Evolutionary conservation across 2,113 vertebrate genomes (phyloP).

Genomic region (Aspiorhynchus laticeps): DNA sequence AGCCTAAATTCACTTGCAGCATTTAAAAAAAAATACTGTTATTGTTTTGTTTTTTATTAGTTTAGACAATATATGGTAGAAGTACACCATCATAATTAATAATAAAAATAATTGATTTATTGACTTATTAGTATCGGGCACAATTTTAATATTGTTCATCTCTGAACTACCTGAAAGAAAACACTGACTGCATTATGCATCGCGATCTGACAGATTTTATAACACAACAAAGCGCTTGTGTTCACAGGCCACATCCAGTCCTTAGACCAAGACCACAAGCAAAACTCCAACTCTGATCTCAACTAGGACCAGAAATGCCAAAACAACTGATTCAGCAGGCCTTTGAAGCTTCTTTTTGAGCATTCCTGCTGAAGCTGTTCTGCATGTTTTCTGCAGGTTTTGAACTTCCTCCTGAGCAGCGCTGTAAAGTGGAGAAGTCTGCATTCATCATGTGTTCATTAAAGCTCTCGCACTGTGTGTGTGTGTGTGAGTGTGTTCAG

Average conservation of each 20-base stretch:
- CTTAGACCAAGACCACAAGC: neutral
- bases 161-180: neutral
- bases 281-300: neutral
- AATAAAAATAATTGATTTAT: no score
- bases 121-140: no score
- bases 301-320: no score
- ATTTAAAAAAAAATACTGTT: no score
- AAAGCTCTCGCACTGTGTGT: slow-evolving; percentile 26
- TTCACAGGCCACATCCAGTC: neutral
- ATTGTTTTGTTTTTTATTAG: no score
- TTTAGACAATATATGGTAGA: no score
- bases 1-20: no score
- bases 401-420: neutral
- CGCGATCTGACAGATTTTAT: neutral
- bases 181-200: neutral
- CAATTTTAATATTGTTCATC: no score
- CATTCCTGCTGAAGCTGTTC: neutral
- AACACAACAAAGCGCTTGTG: neutral
- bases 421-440: neutral
- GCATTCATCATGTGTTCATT: slow-evolving; percentile 55
- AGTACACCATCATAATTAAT: no score
- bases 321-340: neutral
- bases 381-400: neutral
- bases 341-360: neutral
- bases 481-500: neutral